Evolutionary conservation across 2,113 vertebrate genomes (phyloP).

Genomic region (Colistium nudipinnis): DNA sequence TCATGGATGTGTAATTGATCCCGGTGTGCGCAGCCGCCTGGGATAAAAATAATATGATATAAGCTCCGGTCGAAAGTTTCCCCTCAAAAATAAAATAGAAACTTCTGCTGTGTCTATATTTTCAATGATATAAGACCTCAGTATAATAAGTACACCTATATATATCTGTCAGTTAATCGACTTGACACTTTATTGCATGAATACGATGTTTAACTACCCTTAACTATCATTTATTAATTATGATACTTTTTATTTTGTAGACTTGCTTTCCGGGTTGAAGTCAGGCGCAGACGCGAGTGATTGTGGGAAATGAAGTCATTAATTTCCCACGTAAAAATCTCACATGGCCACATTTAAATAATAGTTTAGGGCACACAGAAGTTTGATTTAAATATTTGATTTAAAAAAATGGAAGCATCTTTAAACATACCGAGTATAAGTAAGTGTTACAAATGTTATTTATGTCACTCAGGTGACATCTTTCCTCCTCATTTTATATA

Average conservation of each 20-base stretch:
- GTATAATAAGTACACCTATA: background rate
- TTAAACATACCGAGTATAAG: too few relatives aligned
- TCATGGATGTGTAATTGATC: background rate
- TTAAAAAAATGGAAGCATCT: too few relatives aligned
- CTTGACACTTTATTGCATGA: rapidly evolving
- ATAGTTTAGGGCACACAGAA: too few relatives aligned
- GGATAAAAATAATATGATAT: background rate
- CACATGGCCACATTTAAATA: too few relatives aligned
- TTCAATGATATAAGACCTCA: rapidly evolving
- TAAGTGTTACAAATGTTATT: too few relatives aligned
- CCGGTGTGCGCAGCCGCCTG: conserved; percentile 2
- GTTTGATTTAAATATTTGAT: too few relatives aligned
- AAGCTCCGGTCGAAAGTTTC: conserved; percentile 28
- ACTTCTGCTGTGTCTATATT: background rate
- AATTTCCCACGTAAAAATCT: too few relatives aligned
- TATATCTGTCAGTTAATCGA: rapidly evolving
- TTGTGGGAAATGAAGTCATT: conserved; percentile 56
- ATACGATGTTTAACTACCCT: background rate
- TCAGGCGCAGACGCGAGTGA: background rate
- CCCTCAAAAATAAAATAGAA: conserved; percentile 10
- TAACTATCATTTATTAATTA: background rate
- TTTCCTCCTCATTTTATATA: too few relatives aligned
- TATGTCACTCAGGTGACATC: too few relatives aligned
- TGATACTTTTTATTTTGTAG: conserved; percentile 2
- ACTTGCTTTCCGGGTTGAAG: background rate